Evolutionary conservation across 2,888 invertebrate genomes (phyloP).

Genomic region (Folsomia candida): DNA sequence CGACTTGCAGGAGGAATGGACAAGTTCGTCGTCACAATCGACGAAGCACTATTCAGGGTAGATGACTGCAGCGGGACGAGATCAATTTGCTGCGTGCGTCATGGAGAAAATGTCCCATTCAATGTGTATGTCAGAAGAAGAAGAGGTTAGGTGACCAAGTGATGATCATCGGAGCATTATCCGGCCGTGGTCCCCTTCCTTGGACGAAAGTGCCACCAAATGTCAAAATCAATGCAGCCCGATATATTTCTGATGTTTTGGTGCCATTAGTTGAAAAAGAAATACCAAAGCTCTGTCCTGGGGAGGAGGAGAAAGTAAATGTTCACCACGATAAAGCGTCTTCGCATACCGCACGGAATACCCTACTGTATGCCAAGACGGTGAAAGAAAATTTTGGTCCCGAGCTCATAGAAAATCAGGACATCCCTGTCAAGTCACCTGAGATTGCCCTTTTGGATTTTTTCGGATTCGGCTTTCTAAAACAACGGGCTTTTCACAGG

Average conservation of each 20-base stretch:
- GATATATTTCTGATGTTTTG: constrained; percentile 1
- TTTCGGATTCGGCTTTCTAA: not conserved
- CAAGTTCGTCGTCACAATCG: not conserved
- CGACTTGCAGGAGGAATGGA: not conserved
- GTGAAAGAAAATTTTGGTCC: not conserved
- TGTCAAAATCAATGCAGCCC: not conserved
- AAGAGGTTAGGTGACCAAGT: not conserved
- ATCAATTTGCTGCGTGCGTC: constrained; percentile 10
- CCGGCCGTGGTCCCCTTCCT: not conserved
- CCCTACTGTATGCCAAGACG: not conserved
- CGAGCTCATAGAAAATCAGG: not conserved
- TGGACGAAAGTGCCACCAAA: not conserved
- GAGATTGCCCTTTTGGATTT: not conserved
- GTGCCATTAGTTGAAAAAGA: not conserved
- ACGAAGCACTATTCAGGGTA: not conserved
- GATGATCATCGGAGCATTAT: not conserved
- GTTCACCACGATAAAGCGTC: not conserved
- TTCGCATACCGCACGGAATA: not conserved
- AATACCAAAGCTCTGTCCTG: not conserved
- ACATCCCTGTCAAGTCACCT: not conserved
- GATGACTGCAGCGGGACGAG: constrained; percentile 5
- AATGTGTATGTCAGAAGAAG: not conserved
- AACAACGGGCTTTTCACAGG: not conserved
- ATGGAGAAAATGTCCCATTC: constrained; percentile 1
- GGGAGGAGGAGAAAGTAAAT: not conserved